Conservation (phyloP, 2,113 vertebrate species). For the Pseudonaja textilis region DNA sequence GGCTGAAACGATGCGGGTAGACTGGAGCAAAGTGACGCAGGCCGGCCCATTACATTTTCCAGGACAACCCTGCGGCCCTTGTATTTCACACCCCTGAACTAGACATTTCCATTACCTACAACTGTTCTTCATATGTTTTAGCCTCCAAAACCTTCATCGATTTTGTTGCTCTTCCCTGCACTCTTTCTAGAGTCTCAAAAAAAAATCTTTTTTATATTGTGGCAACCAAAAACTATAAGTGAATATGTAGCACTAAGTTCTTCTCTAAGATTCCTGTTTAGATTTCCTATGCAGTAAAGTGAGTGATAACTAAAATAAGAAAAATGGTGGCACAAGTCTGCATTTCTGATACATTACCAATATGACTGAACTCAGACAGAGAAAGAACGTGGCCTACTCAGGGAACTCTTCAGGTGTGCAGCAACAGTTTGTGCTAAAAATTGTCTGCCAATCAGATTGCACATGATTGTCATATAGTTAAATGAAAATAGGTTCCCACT, state of each 20-base stretch:
- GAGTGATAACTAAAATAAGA: constrained; percentile 13
- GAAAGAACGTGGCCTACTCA: background rate
- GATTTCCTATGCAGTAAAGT: background rate
- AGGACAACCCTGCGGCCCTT: no score
- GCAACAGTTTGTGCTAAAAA: background rate
- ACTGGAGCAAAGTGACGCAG: no score
- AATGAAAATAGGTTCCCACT: background rate
- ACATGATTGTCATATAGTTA: background rate
- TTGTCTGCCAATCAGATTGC: background rate
- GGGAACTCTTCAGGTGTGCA: background rate
- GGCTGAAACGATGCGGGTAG: no score
- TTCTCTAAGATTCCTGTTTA: background rate
- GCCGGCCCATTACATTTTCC: no score
- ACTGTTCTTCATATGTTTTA: background rate
- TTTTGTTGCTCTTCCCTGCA: background rate
- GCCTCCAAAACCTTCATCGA: background rate
- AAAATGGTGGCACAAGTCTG: background rate
- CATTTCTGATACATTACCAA: background rate
- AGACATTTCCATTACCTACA: background rate
- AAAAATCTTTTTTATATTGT: background rate
- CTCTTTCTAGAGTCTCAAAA: background rate
- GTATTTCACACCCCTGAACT: no score
- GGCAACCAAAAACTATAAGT: background rate
- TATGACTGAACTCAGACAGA: background rate
- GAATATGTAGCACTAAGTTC: background rate